Evolutionary conservation across 2,888 invertebrate genomes (phyloP).

Genomic region (Tenthredo livida): DNA sequence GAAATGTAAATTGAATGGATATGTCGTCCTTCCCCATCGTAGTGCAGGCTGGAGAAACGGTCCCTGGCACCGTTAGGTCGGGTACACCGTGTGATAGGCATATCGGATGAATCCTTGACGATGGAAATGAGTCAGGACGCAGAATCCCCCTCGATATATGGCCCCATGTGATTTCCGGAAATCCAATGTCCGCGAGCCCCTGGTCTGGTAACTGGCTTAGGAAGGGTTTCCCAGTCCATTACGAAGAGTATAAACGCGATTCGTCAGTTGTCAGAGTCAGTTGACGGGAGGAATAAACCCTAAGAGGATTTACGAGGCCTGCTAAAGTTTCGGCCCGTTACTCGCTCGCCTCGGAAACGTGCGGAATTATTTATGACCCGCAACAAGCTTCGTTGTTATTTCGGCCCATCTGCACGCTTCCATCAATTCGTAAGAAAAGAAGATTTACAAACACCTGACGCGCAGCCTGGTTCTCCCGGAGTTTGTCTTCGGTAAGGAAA

Average conservation of each 20-base stretch:
- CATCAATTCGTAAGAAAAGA: not conserved
- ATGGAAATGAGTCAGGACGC: constrained; percentile 18
- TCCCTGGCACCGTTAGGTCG: not conserved
- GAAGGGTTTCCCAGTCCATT: constrained; percentile 42
- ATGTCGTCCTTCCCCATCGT: not conserved
- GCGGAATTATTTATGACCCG: constrained; percentile 47
- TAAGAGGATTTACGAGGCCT: constrained; percentile 51
- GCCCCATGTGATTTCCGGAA: constrained; percentile 1
- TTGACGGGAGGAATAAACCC: constrained; percentile 42
- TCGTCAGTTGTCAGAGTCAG: constrained; percentile 46
- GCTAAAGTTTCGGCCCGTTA: constrained; percentile 46
- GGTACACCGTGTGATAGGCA: not conserved
- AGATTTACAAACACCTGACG: constrained; percentile 1
- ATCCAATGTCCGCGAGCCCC: constrained; percentile 24
- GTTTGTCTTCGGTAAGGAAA: not conserved
- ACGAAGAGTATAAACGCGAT: constrained; percentile 42
- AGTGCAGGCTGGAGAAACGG: not conserved
- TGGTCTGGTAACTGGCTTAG: constrained; percentile 23
- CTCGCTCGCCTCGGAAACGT: not conserved
- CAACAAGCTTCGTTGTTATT: constrained; percentile 39
- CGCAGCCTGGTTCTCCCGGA: not conserved
- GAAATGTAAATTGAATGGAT: not conserved
- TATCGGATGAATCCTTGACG: not conserved
- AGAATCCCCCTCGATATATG: not conserved
- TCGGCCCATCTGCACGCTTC: constrained; percentile 17